Percentiles rank a stretch among this genome's conserved stretches.
Evolutionary conservation across 2,113 vertebrate genomes (phyloP).

Genomic region (Laticauda laticaudata): DNA sequence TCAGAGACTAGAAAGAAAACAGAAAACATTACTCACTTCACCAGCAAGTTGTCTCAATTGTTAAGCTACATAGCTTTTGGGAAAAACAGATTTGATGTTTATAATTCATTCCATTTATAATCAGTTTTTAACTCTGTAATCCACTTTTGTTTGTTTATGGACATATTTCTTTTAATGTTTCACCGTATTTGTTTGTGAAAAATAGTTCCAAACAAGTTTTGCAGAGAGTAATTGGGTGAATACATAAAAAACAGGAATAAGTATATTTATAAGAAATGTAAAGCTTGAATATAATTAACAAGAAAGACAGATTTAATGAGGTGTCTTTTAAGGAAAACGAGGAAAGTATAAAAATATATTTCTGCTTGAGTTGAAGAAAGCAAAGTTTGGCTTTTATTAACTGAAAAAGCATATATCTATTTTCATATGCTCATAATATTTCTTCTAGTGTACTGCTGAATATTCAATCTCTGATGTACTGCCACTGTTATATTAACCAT

Average conservation of each 20-base stretch:
- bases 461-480: slow-evolving; percentile 60
- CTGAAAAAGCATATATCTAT: slow-evolving; percentile 53
- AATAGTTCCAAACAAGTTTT: not conserved
- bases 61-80: not conserved
- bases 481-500: slow-evolving; percentile 53
- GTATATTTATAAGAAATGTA: slow-evolving; percentile 1
- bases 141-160: slow-evolving; percentile 20
- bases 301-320: slow-evolving; percentile 24
- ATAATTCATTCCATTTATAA: slow-evolving; percentile 1
- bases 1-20: not conserved
- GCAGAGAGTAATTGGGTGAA: not conserved
- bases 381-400: slow-evolving; percentile 1
- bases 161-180: not conserved
- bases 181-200: not conserved
- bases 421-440: slow-evolving; percentile 52
- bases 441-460: slow-evolving; percentile 57
- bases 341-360: slow-evolving; percentile 22
- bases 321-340: slow-evolving; percentile 3
- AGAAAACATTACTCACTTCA: not conserved
- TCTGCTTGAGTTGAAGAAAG: not conserved
- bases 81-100: slow-evolving; percentile 6
- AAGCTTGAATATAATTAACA: slow-evolving; percentile 30
- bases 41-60: not conserved
- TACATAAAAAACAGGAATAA: slow-evolving; percentile 32
- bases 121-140: slow-evolving; percentile 17